phyloP scores from a whole-genome alignment of 2,888 invertebrate genomes.

The Anoncus sp. region DNA sequence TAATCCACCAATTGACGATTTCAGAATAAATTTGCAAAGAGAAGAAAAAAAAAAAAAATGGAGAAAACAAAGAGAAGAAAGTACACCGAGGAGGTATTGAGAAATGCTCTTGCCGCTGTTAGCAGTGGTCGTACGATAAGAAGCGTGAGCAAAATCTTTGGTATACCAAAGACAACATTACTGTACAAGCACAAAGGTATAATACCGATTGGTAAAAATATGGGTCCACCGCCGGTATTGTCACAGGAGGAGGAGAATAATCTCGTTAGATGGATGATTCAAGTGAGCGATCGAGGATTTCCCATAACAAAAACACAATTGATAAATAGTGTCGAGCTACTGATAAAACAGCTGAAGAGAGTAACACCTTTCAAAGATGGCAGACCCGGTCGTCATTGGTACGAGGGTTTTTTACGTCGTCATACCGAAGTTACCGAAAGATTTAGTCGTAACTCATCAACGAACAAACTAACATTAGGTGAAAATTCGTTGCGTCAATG shows the following conservation, averaged over 20 bases:
- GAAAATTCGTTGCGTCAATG: constrained; percentile 72
- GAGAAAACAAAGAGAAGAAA: constrained; percentile 34
- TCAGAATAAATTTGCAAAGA: constrained; percentile 3
- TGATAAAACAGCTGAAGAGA: constrained; percentile 41
- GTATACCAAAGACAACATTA: constrained; percentile 60
- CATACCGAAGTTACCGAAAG: constrained; percentile 57
- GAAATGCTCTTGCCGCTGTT: constrained; percentile 42
- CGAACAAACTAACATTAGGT: constrained; percentile 58
- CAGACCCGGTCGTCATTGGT: constrained; percentile 77
- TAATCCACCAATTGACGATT: no score
- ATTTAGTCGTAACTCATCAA: constrained; percentile 68
- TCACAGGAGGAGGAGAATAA: constrained; percentile 58
- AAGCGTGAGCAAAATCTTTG: constrained; percentile 47
- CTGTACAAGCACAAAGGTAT: constrained; percentile 52
- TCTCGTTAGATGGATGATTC: constrained; percentile 69
- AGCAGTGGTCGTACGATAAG: constrained; percentile 45
- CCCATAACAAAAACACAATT: constrained; percentile 74
- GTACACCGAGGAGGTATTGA: constrained; percentile 47
- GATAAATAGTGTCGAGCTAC: constrained; percentile 71
- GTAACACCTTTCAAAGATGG: constrained; percentile 72
- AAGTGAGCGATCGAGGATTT: constrained; percentile 72
- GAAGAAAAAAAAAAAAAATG: no score
- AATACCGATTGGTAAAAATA: constrained; percentile 59
- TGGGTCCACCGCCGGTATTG: constrained; percentile 66
- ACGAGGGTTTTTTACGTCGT: constrained; percentile 47